Percentiles rank a stretch among this genome's conserved stretches.
Conservation (phyloP, 2,797 vertebrate species). For the Gallinago nigripennis region DNA sequence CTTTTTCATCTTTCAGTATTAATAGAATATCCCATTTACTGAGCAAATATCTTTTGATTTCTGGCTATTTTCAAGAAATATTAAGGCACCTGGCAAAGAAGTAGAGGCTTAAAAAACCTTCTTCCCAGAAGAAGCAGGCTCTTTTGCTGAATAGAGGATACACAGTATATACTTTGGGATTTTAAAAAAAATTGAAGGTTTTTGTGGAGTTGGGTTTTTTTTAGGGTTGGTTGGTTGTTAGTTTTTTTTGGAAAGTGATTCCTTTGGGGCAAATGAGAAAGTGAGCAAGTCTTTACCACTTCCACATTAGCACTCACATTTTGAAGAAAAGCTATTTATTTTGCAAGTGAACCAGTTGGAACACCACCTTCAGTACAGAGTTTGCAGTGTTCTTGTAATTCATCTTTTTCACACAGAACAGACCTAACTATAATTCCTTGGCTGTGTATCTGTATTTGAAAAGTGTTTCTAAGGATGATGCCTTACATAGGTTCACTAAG, state of each 20-base stretch:
- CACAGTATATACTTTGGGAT: not conserved
- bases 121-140: not conserved
- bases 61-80: not conserved
- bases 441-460: not conserved
- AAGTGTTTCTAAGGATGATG: not conserved
- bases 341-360: not conserved
- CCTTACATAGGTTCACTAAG: not conserved
- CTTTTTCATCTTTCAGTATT: conserved; percentile 13
- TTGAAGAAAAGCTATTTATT: not conserved
- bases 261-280: not conserved
- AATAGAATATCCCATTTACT: not conserved
- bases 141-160: not conserved
- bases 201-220: too few species aligned
- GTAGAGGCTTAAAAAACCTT: not conserved
- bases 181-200: not conserved
- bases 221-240: not conserved
- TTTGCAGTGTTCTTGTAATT: not conserved
- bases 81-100: not conserved
- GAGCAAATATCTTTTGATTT: not conserved
- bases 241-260: not conserved
- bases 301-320: not conserved
- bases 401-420: not conserved
- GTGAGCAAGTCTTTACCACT: not conserved
- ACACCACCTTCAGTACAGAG: not conserved
- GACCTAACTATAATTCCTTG: not conserved